Evolutionary conservation across 2,797 vertebrate species (phyloP), one percentile per base, ranked within the genome.

Genomic region (Rousettus madagascariensis): DNA sequence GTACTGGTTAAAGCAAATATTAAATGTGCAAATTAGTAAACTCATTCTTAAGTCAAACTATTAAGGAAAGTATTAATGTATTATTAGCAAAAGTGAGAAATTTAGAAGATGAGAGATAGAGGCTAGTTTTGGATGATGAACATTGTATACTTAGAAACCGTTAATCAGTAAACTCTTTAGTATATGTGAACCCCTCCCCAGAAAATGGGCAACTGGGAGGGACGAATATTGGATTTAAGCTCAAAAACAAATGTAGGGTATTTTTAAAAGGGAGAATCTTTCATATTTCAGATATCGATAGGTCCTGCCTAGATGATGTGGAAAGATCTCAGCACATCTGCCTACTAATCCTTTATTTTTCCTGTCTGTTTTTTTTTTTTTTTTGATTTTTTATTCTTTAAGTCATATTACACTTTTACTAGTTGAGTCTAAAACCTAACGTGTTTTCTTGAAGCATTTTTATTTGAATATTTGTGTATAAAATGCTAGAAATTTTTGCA

Each of bases 1-100:
- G 84, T 36, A 94, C 22, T 85, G 92, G 96, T 89, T 30, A 36
- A 30, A 19, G 61, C 69, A 95, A 94, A 92, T 84, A 90, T 8
- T 46, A 93, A 93, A 92, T 65, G 61, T 33, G 53, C 90, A 82
- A 92, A 92, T 92, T 95, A 90, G 93, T 83, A 91, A 80, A 88
- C 33, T 85, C 38, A 88, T 90, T 83, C 13, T 86, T 78, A 90
- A 78, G 55, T 55, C 20, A 71, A 72, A 79, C 12, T 72, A 36
- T 77, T 86, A 86, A 78, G 55, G 43, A 69, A 90, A 38, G 28
- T 69, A 22, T 66, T 22, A 72, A 55, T 2, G 61, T 13, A 71
- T 86, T 57, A 87, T 86, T 57, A 87, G 43, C 51, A 96, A 96
- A 83, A 71, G 68, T 28, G 63, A 82, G 19, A 71, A 89, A 86